phyloP scores from a whole-genome alignment of 2,113 vertebrate species.

The Elanoides forficatus region DNA sequence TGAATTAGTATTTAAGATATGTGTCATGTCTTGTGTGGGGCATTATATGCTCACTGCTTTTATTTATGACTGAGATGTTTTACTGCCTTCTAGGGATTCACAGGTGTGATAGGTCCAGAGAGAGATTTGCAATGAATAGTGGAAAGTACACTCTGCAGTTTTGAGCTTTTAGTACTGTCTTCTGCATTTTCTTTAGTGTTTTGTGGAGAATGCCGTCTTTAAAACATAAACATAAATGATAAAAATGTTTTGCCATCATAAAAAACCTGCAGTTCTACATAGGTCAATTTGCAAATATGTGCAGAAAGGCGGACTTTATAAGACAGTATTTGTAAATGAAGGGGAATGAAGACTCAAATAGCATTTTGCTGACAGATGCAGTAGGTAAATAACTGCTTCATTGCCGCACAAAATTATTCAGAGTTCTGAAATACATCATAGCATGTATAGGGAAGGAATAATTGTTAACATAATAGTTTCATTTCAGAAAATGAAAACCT shows the following conservation, averaged over 20 bases:
- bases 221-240: neutral
- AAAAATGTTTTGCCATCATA: neutral
- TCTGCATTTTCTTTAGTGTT: neutral
- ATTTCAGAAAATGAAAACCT: neutral
- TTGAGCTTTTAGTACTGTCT: neutral
- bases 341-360: neutral
- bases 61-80: conserved; percentile 9
- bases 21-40: conserved; percentile 3
- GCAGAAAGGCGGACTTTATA: neutral
- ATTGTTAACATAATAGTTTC: neutral
- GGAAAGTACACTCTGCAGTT: neutral
- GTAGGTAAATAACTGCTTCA: neutral
- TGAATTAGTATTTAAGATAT: conserved; percentile 58
- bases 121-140: neutral
- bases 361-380: neutral
- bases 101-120: neutral
- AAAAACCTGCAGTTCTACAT: neutral
- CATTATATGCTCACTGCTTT: neutral
- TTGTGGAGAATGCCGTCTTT: neutral
- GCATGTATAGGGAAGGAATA: neutral
- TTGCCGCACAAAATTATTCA: neutral
- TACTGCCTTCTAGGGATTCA: neutral
- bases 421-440: neutral
- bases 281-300: neutral
- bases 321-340: neutral